Base-by-base conservation (phyloP, 2,888 invertebrate genomes). In the Sphinx pinastri region DNA sequence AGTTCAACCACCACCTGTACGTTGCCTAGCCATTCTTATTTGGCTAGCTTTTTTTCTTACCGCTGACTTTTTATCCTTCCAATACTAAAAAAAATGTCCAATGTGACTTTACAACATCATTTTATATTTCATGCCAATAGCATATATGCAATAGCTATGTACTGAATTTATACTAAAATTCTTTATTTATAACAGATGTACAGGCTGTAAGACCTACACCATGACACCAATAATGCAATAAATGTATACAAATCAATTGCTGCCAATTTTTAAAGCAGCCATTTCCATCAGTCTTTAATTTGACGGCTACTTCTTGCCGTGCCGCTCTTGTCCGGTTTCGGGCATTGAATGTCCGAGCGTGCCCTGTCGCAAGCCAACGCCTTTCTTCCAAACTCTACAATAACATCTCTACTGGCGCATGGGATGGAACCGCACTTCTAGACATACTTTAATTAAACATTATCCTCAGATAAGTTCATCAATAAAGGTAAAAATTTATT, bases 31-130 rank as follows among this genome's bases (percentile, higher is more conserved):
- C 52, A 52, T 52, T 52, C 52, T 52, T 52, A 52, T 52, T 52
- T 52, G 52, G n/a, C 52, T 52, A 52, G 52, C 52, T 52, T 52
- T 52, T 52, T 52, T 52, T 13, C 52, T 52, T 0, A n/a, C 52
- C 3, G 47, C 66, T 51, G 49, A 66, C 66, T 19, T 66, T 14
- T 66, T 51, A 52, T 52, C 52, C 52, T 52, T 52, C 52, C 52
- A 52, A 52, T 52, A 52, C 52, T 52, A 52, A 52, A 52, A 52
- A 12, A 52, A 52, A 52, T n/a, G n/a, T 52, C 13, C 13, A 52
- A 52, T 52, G 52, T 52, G 52, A 13, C 52, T 52, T 52, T 14
- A 52, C n/a, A 52, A n/a, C 52, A 52, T 13, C 0, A 52, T 52
- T 52, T 52, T 52, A 52, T 52, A n/a, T 52, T 52, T 52, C 52